Evolutionary conservation across 2,113 vertebrate species (phyloP), one percentile per base, ranked within the genome.

Genomic region (Platichthys flesus): DNA sequence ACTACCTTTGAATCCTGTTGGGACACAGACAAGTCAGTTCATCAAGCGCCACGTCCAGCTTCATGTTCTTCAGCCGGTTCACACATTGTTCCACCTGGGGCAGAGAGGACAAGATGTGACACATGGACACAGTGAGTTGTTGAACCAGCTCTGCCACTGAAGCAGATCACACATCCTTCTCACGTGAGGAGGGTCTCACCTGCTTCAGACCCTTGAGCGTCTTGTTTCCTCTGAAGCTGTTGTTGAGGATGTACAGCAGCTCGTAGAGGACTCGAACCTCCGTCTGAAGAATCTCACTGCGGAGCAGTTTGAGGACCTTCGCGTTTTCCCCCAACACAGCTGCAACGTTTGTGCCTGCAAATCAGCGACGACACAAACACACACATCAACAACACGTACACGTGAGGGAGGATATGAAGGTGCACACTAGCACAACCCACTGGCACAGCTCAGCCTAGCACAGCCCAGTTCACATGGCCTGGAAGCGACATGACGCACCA

Each of bases 71-170:
- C 55, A 95, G 76, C 24, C 92, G 89, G 78, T 94, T 93, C 18
- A 94, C 28, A 75, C 93, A 95, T 85, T 94, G 94, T 71, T 95
- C 91, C 62, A 95, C 92, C 95, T 95, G 79, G 5, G 9, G 49
- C n/a, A 28, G 2, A 51, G 0, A 57, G 26, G 56, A n/a, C 23
- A 18, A 31, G 4, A 9, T 24, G 3, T 6, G 13, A 35, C 5
- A 54, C 15, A n/a, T 51, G 1, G 16, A 52, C 21, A 35, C 0
- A 12, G 13, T 24, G 3, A 14, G 28, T 20, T 12, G 9, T 40
- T 9, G 2, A 13, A 42, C 1, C 12, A 49, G 47, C 10, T 51
- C 16, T 51, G 49, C 26, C 47, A 49, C 47, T 20, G 16, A 51
- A 45, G 42, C 42, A 15, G 42, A 4, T 40, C 12, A 13, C 18